These are phyloP conservation scores for Xenopus petersii DNA, from an alignment of 2,797 vertebrate genomes.

Conservation along the genomic window DNA sequence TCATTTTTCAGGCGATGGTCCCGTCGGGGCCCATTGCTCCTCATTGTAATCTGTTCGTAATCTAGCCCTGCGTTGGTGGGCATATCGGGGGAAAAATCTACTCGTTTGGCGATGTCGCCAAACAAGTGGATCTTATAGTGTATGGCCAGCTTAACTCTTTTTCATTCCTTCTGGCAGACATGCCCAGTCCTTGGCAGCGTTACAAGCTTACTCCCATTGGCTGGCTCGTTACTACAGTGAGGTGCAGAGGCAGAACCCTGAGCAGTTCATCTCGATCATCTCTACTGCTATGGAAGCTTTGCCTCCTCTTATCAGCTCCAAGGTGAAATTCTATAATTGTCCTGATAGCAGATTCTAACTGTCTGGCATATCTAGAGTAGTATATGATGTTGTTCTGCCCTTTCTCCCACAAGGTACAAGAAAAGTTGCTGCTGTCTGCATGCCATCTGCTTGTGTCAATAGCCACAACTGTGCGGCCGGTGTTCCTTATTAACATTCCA, in stretches of 20 bases:
- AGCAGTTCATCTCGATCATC: conserved; percentile 88
- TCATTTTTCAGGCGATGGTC: no score
- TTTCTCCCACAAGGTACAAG: conserved; percentile 79
- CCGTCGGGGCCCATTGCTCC: no score
- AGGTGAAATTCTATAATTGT: conserved; percentile 56
- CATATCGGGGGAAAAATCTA: no score
- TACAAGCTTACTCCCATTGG: conserved; percentile 96
- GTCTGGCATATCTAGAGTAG: no score
- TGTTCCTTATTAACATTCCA: conserved; percentile 88
- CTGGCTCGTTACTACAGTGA: conserved; percentile 93
- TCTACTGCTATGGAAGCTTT: conserved; percentile 87
- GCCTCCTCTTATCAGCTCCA: conserved; percentile 83
- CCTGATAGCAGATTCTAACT: no score
- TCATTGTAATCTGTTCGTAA: no score
- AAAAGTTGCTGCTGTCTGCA: conserved; percentile 88
- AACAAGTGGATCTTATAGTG: no score
- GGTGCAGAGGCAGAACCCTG: conserved; percentile 84
- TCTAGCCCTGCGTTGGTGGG: no score
- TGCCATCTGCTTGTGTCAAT: conserved; percentile 92
- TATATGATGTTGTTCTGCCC: not conserved
- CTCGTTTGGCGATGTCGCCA: no score
- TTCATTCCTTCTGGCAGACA: conserved; percentile 65
- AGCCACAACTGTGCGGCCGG: conserved; percentile 88
- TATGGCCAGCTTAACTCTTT: no score
- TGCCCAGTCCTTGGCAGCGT: conserved; percentile 90